Conservation (phyloP, 2,888 invertebrate genomes). For the Drepanosiphum platanoidis region DNA sequence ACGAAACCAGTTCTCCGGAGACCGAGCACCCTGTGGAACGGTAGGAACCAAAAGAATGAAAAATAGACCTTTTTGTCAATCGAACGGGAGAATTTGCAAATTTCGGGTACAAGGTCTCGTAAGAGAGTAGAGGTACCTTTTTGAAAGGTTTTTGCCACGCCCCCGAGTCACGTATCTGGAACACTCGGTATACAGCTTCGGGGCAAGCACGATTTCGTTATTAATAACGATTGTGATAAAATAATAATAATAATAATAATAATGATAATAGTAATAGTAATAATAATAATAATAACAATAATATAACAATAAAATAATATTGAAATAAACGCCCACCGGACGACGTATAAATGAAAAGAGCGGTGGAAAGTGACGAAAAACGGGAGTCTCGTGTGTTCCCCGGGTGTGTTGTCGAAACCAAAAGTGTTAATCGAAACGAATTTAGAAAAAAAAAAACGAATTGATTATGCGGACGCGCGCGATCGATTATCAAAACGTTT, state of each 20-base stretch:
- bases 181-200: constrained; percentile 40
- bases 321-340: constrained; percentile 36
- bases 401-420: constrained; percentile 4
- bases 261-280: neutral
- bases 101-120: constrained; percentile 50
- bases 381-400: neutral
- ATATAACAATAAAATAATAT: constrained; percentile 25
- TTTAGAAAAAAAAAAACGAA: neutral
- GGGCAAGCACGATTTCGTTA: constrained; percentile 59
- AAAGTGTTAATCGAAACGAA: neutral
- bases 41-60: neutral
- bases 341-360: no score
- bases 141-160: constrained; percentile 59
- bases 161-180: constrained; percentile 58
- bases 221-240: constrained; percentile 59
- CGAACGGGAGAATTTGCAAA: neutral
- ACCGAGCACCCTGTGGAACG: neutral
- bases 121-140: constrained; percentile 12
- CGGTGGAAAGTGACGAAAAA: constrained; percentile 36
- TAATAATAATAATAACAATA: neutral
- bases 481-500: constrained; percentile 19
- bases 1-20: constrained; percentile 43
- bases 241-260: constrained; percentile 32
- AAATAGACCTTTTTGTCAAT: neutral
- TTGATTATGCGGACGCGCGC: neutral